These are phyloP conservation scores for Notothenia coriiceps DNA, from an alignment of 2,113 vertebrate species.

Conservation along the genomic window DNA sequence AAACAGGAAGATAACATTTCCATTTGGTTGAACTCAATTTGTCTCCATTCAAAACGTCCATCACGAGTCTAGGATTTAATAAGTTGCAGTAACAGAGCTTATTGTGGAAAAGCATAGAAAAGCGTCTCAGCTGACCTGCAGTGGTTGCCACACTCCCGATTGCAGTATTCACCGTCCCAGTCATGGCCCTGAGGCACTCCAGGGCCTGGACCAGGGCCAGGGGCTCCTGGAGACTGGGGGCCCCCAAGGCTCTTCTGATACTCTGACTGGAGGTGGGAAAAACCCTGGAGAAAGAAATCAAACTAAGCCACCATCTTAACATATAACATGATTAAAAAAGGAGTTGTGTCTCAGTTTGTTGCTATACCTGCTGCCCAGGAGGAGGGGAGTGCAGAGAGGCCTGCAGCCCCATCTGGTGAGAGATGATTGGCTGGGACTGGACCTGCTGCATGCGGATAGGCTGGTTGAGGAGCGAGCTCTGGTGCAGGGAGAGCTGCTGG, in stretches of 20 bases:
- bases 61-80: background rate
- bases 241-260: slow-evolving; percentile 93
- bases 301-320: background rate
- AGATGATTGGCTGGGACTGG: slow-evolving; percentile 94
- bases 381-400: slow-evolving; percentile 94
- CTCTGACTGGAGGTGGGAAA: slow-evolving; percentile 94
- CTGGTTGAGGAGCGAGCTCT: slow-evolving; percentile 94
- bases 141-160: slow-evolving; percentile 95
- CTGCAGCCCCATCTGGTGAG: slow-evolving; percentile 97
- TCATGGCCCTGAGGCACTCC: slow-evolving; percentile 88
- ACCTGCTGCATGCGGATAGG: slow-evolving; percentile 97
- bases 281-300: slow-evolving; percentile 85
- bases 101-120: slow-evolving; percentile 1
- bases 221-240: slow-evolving; percentile 92
- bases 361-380: slow-evolving; percentile 93
- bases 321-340: background rate
- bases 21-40: background rate
- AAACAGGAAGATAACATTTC: background rate
- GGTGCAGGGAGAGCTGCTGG: slow-evolving; percentile 96
- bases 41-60: background rate
- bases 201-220: slow-evolving; percentile 84
- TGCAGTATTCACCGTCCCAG: slow-evolving; percentile 96
- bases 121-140: slow-evolving; percentile 88
- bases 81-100: background rate
- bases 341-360: slow-evolving; percentile 33